Conservation (phyloP, 2,797 vertebrate species). For the Triplophysa bombifrons region DNA sequence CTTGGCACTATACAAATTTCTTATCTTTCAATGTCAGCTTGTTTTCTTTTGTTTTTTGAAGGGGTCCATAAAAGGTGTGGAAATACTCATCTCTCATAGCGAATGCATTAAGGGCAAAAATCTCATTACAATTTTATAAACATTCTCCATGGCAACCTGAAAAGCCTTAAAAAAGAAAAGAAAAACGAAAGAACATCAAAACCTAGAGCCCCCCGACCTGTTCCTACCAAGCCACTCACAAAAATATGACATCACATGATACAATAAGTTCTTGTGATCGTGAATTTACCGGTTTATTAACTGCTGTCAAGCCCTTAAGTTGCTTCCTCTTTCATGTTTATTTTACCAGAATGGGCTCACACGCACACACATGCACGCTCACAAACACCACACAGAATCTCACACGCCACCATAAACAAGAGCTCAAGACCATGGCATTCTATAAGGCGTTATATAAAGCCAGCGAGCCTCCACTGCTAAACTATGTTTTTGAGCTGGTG, state of each 20-base stretch:
- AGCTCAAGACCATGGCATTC: slow-evolving; percentile 72
- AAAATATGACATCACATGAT: slow-evolving; percentile 77
- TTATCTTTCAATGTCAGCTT: slow-evolving; percentile 64
- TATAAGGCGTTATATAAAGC: slow-evolving; percentile 75
- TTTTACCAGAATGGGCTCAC: slow-evolving; percentile 30
- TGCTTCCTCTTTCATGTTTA: slow-evolving; percentile 58
- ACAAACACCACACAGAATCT: slow-evolving; percentile 58
- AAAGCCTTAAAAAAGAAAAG: slow-evolving; percentile 67
- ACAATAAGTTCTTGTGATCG: slow-evolving; percentile 75
- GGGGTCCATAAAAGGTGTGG: slow-evolving; percentile 67
- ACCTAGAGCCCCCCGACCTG: slow-evolving; percentile 57
- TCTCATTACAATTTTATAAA: slow-evolving; percentile 73
- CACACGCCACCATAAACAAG: slow-evolving; percentile 58
- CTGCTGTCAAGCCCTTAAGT: slow-evolving; percentile 81
- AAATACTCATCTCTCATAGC: slow-evolving; percentile 66
- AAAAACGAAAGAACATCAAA: slow-evolving; percentile 41
- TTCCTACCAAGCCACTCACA: slow-evolving; percentile 61
- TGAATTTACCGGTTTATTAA: slow-evolving; percentile 65
- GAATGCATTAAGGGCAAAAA: slow-evolving; percentile 65
- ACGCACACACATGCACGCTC: slow-evolving; percentile 51
- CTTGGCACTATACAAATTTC: slow-evolving; percentile 84
- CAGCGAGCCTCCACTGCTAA: slow-evolving; percentile 67
- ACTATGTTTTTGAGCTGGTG: slow-evolving; percentile 76
- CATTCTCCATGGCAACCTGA: slow-evolving; percentile 79
- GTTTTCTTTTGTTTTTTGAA: slow-evolving; percentile 52